Evolutionary conservation across 2,113 vertebrate genomes (phyloP).

Genomic region (Sus scrofa): T2T-Sscrofa CM000813.6:34947001-34947500

Average conservation of each 20-base stretch:
- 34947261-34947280: not conserved
- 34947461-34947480: too few species aligned
- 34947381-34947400: not conserved
- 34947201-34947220: conserved; percentile 30
- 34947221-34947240: not conserved
- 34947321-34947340: not conserved
- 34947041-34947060: not conserved
- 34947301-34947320: not conserved
- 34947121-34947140: not conserved
- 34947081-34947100: not conserved
- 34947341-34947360: not conserved
- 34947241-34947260: not conserved
- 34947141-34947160: conserved; percentile 19
- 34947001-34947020: not conserved
- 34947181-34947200: conserved; percentile 13
- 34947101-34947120: not conserved
- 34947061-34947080: not conserved
- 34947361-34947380: not conserved
- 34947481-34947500: too few species aligned
- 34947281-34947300: not conserved
- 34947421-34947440: not conserved
- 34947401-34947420: not conserved
- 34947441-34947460: not conserved
- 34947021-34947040: not conserved
- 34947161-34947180: not conserved